These are phyloP conservation scores for Smithornis capensis DNA, from an alignment of 2,113 vertebrate species.

Conservation along the genomic window DNA sequence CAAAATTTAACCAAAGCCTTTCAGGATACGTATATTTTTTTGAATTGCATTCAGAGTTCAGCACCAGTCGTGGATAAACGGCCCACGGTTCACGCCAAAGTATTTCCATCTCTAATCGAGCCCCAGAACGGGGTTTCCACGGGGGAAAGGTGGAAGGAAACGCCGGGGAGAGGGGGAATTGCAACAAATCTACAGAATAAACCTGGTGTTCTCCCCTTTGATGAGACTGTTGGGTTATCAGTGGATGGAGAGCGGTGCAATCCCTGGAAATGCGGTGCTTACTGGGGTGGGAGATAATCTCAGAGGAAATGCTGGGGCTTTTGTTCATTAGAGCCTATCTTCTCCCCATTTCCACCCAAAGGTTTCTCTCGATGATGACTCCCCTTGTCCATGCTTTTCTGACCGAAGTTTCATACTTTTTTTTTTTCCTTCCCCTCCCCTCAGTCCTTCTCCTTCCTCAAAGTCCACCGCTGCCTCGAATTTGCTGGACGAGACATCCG, in stretches of 20 bases:
- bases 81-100: not conserved
- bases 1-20: not conserved
- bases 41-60: rapidly evolving
- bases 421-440: not conserved
- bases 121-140: not conserved
- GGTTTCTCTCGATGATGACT: not conserved
- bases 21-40: rapidly evolving
- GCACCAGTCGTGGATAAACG: not conserved
- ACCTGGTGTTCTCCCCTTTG: not conserved
- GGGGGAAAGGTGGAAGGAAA: not conserved
- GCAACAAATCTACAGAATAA: not conserved
- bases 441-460: constrained; percentile 69
- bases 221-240: not conserved
- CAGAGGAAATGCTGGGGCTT: not conserved
- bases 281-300: not conserved
- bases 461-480: constrained; percentile 58
- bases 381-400: not conserved
- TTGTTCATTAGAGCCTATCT: not conserved
- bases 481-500: constrained; percentile 67
- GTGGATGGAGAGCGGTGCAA: not conserved
- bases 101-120: not conserved
- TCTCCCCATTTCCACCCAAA: not conserved
- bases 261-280: not conserved
- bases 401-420: not conserved
- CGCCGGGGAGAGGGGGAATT: rapidly evolving